These are phyloP conservation scores for Cyphomyrmex costatus DNA, from an alignment of 1,140 invertebrate species.

Conservation along the genomic window DNA sequence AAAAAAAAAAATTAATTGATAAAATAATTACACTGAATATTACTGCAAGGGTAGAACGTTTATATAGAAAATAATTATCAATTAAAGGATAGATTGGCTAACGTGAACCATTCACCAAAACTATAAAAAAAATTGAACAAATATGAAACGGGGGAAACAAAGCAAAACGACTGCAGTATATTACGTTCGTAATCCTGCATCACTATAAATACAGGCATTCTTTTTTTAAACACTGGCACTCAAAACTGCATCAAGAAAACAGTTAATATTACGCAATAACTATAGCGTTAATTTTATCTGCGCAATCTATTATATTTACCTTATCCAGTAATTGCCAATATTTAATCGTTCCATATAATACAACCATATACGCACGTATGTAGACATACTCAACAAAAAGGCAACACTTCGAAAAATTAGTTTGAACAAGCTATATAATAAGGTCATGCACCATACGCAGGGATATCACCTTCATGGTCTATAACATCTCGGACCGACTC, in stretches of 20 bases:
- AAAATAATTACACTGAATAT: conserved; percentile 22
- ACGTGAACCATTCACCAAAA: conserved; percentile 46
- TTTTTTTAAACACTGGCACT: neutral
- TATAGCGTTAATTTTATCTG: conserved; percentile 17
- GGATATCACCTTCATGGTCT: conserved; percentile 69
- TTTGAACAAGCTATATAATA: conserved; percentile 40
- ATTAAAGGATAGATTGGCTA: neutral
- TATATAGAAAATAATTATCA: conserved; percentile 22
- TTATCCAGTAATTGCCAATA: conserved; percentile 39
- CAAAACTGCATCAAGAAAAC: conserved; percentile 4
- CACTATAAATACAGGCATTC: conserved; percentile 26
- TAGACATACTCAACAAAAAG: conserved; percentile 48
- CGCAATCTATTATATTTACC: conserved; percentile 47
- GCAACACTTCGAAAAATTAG: conserved; percentile 57
- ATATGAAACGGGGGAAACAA: conserved; percentile 12
- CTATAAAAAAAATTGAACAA: neutral
- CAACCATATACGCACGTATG: conserved; percentile 57
- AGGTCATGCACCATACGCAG: conserved; percentile 70
- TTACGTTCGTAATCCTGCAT: conserved; percentile 15
- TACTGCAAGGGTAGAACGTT: conserved; percentile 7
- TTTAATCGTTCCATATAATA: conserved; percentile 51
- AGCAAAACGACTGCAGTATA: conserved; percentile 37
- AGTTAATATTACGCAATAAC: conserved; percentile 26
- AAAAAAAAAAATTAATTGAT: conserved; percentile 44
- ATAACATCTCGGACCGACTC: conserved; percentile 8